Base-by-base conservation (phyloP, 92 coral and sea anemone species). In the Galaxea fascicularis region DNA sequence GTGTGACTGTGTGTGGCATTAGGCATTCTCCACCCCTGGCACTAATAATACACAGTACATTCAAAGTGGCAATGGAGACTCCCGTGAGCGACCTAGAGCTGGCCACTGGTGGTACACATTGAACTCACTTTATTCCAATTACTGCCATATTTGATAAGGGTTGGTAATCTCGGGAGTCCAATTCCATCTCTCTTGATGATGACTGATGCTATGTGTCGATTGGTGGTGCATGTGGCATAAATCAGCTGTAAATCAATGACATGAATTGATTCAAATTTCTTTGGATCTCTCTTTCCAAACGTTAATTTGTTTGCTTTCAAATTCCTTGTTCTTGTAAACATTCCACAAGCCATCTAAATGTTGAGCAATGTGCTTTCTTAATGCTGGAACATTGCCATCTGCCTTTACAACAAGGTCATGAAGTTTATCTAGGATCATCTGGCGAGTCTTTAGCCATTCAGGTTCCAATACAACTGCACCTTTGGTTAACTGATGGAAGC, bases 101-200 rank as follows among this genome's bases (percentile, higher is more conserved):
- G 73, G 73, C 22, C 59, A 35, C 41, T 79, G 47, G 35, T 49
- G 65, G 68, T 51, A 46, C 85, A 78, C 71, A 86, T 52, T 22
- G 57, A 79, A 79, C 83, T 56, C 80, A 86, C 76, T 59, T 57
- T 71, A 69, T 65, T 29, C 74, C 86, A 86, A 57, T 86, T 74
- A 67, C 73, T 80, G 65, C 57, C 51, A 71, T 51, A 71, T 59
- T 29, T 41, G 79, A 71, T 73, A 47, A 79, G 30, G 53, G 80
- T 39, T 79, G 35, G 31, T 79, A 73, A 66, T 71, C 77, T 54
- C 90, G 54, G 35, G 46, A 86, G 47, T 46, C 85, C 80, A 70
- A 74, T 59, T 59, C 76, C 83, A 51, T 86, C 85, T 24, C 44
- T 78, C 41, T 78, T 62, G 56, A 60, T 60, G 66, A 78, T 1